phyloP scores from a whole-genome alignment of 2,888 invertebrate species.

The Panzeria rudis region DNA sequence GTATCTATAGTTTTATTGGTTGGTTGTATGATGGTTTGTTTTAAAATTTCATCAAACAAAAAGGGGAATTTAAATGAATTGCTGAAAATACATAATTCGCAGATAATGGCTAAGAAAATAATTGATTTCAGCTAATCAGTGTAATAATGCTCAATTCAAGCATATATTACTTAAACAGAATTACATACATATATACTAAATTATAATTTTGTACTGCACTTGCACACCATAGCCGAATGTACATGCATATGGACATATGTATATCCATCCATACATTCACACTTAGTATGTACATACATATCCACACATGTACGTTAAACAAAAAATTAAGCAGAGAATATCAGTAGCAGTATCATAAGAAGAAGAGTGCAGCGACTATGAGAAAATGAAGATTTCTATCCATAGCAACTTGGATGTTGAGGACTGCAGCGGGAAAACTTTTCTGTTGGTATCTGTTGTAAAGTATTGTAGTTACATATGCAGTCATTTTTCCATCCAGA shows the following conservation, averaged over 20 bases:
- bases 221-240: slow-evolving; percentile 25
- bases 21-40: slow-evolving; percentile 27
- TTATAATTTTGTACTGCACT: slow-evolving; percentile 52
- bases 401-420: slow-evolving; percentile 56
- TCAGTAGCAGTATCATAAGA: slow-evolving; percentile 15
- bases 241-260: neutral
- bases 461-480: neutral
- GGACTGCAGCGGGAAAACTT: slow-evolving; percentile 43
- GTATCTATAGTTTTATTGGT: slow-evolving; percentile 51
- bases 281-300: neutral
- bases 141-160: neutral
- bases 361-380: slow-evolving; percentile 25
- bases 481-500: too few species aligned
- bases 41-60: slow-evolving; percentile 21
- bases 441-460: slow-evolving; percentile 44
- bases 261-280: neutral
- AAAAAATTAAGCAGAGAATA: slow-evolving; percentile 47
- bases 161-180: neutral
- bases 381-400: slow-evolving; percentile 32
- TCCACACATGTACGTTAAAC: slow-evolving; percentile 30
- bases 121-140: neutral
- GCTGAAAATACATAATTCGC: slow-evolving; percentile 9
- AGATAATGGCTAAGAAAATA: neutral
- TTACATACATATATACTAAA: slow-evolving; percentile 8
- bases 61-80: neutral